Conservation (phyloP, 2,888 invertebrate genomes). For the Brachylomia viminalis region DNA sequence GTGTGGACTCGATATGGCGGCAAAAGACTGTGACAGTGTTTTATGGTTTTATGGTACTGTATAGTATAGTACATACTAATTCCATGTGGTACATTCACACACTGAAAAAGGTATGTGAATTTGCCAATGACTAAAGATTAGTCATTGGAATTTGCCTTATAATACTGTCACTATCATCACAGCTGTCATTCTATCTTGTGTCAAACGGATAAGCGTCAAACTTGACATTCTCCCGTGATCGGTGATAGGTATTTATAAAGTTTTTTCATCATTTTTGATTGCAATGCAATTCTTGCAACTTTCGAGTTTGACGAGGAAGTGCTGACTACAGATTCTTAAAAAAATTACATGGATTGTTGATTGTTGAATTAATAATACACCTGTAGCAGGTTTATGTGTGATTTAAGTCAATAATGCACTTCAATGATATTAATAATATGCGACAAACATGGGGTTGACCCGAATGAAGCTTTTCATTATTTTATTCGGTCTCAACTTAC, state of each 20-base stretch:
- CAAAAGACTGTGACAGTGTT: neutral
- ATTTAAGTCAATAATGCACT: conserved; percentile 30
- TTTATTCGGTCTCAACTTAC: conserved; percentile 50
- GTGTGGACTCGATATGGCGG: too few relatives aligned
- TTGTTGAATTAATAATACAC: conserved; percentile 12
- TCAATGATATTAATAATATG: conserved; percentile 17
- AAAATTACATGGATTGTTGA: neutral
- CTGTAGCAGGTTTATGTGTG: conserved; percentile 11
- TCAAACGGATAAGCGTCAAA: neutral
- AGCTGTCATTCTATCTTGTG: neutral
- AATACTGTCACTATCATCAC: neutral
- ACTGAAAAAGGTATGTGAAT: neutral
- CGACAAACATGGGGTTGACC: conserved; percentile 73
- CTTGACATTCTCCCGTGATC: conserved; percentile 17
- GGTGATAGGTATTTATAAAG: neutral
- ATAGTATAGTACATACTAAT: neutral
- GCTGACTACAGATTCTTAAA: neutral
- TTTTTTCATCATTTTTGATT: conserved; percentile 8
- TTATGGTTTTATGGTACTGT: neutral
- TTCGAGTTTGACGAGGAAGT: conserved; percentile 26
- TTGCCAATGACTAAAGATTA: too few relatives aligned
- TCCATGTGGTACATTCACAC: neutral
- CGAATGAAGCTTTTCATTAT: conserved; percentile 65
- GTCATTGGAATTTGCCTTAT: neutral
- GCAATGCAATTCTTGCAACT: conserved; percentile 22